Evolutionary conservation across 2,797 vertebrate genomes (phyloP), one percentile per base, ranked within the genome.

Genomic region (Hippopotamyrus pictus): DNA sequence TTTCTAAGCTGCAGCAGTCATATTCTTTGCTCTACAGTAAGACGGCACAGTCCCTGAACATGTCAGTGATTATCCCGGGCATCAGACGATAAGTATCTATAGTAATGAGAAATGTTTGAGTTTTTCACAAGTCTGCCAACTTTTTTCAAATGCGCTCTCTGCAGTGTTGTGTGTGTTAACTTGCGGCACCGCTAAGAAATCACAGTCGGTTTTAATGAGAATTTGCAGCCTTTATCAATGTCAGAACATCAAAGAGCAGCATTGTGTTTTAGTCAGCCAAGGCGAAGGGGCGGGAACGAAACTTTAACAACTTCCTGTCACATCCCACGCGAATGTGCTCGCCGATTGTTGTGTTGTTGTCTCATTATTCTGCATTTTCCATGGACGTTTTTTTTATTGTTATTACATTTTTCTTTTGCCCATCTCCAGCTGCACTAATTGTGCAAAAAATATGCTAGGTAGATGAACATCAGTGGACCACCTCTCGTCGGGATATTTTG

Each of bases 311-410:
- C 46, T 53, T 86, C 25, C 84, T 54, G 84, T 54, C 84, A 86
- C 84, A 25, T 86, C 84, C 84, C 29, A 86, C 84, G 84, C 48
- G 9, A 54, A 54, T 54, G 82, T 84, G 48, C 82, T 84, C n/a
- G 19, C 46, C 3, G 8, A 48, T 46, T 51, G 82, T 84, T 51
- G 19, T 51, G 51, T 48, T 54, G 48, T 86, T 54, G 50, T 33
- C 84, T 86, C 50, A 86, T 86, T 86, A 86, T 54, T 86, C 48
- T 48, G 12, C 48, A 51, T 84, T 84, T 84, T 48, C n/a, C 79
- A 22, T 84, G 41, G 17, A 84, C 25, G 44, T 6, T n/a, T 65
- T 69, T 62, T 19, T 83, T 79, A n/a, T 17, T 37, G 11, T 44
- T 76, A 25, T 25, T 84, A 3, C 79, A 46, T 50, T 76, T 76